These are phyloP conservation scores for Myioborus melanocephalus DNA, from an alignment of 2,797 vertebrate species.

Conservation along the genomic window DNA sequence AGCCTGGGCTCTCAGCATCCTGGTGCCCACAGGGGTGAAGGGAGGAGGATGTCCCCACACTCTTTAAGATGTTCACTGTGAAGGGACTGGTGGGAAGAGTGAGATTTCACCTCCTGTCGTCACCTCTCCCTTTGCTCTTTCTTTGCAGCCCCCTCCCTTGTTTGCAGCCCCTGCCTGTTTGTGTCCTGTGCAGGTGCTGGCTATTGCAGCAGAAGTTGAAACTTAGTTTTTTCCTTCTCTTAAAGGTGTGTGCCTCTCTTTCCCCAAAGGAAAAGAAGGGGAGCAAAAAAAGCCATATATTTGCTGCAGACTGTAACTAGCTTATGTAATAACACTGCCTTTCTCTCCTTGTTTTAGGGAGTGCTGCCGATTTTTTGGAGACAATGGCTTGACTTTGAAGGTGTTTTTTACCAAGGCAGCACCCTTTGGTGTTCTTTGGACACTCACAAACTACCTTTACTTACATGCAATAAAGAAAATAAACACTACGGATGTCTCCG, in stretches of 20 bases:
- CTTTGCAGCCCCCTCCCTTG: not conserved
- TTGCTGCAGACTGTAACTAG: not conserved
- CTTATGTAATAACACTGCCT: conserved; percentile 61
- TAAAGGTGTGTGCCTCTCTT: not conserved
- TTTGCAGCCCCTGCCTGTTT: not conserved
- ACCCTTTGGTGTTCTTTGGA: conserved; percentile 96
- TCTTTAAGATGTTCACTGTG: not conserved
- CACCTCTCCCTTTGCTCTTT: not conserved
- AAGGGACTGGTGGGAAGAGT: not conserved
- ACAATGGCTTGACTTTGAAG: conserved; percentile 91
- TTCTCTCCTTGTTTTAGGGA: conserved; percentile 84
- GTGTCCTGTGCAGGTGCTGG: not conserved
- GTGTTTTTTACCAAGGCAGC: conserved; percentile 93
- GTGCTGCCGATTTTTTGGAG: conserved; percentile 94
- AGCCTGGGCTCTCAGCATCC: not conserved
- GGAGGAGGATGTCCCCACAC: not conserved
- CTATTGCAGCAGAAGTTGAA: not conserved
- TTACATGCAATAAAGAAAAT: conserved; percentile 98
- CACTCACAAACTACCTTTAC: conserved; percentile 98
- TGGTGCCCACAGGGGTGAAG: not conserved
- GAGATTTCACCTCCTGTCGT: not conserved
- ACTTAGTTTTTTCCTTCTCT: not conserved
- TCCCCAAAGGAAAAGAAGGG: not conserved
- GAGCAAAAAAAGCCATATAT: not conserved
- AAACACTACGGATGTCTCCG: conserved; percentile 93